These are phyloP conservation scores for Salvelinus sp. DNA, from an alignment of 2,113 vertebrate species.

Conservation along the genomic window DNA sequence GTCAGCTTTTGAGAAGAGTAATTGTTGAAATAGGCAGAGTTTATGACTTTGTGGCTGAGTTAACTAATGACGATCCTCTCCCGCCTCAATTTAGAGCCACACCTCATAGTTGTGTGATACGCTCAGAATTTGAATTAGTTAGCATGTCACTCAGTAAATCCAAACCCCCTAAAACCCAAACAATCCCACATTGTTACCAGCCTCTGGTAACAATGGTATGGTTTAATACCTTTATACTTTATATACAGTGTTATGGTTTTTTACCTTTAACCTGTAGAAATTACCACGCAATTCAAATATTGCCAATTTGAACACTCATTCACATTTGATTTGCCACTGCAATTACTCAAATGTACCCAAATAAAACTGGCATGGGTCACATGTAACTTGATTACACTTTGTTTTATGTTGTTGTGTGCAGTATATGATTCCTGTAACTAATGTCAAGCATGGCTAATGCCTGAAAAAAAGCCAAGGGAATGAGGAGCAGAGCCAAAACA, in stretches of 20 bases:
- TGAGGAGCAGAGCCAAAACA: too few species aligned
- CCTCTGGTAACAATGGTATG: constrained; percentile 1
- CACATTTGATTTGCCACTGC: neutral
- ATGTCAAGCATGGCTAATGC: neutral
- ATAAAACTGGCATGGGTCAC: neutral
- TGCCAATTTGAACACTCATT: neutral
- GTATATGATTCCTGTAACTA: too few species aligned
- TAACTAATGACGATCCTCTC: too few species aligned
- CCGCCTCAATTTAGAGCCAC: too few species aligned
- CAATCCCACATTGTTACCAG: too few species aligned
- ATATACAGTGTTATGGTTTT: constrained; percentile 19
- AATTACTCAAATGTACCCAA: neutral
- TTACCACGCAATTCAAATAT: neutral
- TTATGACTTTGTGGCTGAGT: too few species aligned
- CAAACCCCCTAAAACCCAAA: too few species aligned
- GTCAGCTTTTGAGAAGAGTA: too few species aligned
- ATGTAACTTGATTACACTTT: neutral
- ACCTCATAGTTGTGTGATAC: too few species aligned
- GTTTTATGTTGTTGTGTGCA: neutral
- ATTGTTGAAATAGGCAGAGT: too few species aligned
- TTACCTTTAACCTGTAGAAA: neutral
- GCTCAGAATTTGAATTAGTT: too few species aligned
- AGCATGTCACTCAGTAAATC: too few species aligned
- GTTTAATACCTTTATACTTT: constrained; percentile 23
- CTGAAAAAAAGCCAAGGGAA: neutral